Base-by-base conservation (phyloP, 2,113 vertebrate genomes). In the Lepisosteus oculatus region DNA sequence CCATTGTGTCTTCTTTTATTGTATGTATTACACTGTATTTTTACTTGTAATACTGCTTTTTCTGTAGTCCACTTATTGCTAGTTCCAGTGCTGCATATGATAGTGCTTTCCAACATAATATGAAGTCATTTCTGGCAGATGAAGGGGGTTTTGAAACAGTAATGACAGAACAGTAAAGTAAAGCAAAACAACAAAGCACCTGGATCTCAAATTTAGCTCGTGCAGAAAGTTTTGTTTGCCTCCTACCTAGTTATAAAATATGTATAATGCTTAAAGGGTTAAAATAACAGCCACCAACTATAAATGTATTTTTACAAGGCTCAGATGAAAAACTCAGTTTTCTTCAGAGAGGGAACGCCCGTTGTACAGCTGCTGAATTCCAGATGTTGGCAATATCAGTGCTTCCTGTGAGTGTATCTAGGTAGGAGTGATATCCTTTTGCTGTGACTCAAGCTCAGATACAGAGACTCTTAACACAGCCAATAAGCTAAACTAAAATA, bases 351-450 rank as follows among this genome's bases (percentile, higher is more conserved):
- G 80, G 84, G 80, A 84, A 80, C 78, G 72, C 72, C 73, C 47
- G 41, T 47, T 83, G 76, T 76, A 77, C 70, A 81, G 74, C 85
- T 90, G 81, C 78, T 81, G 74, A 84, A 87, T 88, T 88, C 84
- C 82, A 85, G 81, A 86, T 90, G 76, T 85, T 87, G 82, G 79
- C 84, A 89, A 85, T 81, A 85, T 87, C 90, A 81, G 77, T 82
- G 83, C 89, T 85, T 88, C 83, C 83, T 88, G 81, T 82, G 82
- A 84, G 81, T 88, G 80, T 80, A 83, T 87, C 89, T 87, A 88
- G 79, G 77, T 85, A 80, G 85, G 85, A 83, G 81, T 86, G 78
- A 82, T 85, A 85, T 87, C 89, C 88, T 66, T 88, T 89, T 85
- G 71, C 82, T 84, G 87, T 84, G 85, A 78, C 88, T 82, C 83